Base-by-base conservation (phyloP, 1,140 invertebrate species). In the Pseudomyrmex sp. region DNA sequence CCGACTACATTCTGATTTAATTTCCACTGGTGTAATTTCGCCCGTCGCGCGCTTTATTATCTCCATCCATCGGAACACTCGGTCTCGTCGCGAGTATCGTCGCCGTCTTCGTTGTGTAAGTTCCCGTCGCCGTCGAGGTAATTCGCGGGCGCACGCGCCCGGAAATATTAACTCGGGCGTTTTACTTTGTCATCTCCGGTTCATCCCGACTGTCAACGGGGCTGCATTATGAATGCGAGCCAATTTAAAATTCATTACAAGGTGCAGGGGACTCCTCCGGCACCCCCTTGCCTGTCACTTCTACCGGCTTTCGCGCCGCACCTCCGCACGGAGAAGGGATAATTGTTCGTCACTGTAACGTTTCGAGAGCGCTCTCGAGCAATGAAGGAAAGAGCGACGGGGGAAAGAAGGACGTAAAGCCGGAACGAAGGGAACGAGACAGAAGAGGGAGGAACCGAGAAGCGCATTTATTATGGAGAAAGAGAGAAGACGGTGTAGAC, bases 181-280 rank as follows among this genome's bases (percentile, higher is more conserved):
- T 93, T 93, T 90, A 93, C 92, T 91, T 90, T 93, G 92, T 93
- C 93, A 93, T 94, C 92, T 91, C 91, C 90, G 90, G 88, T 89
- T 93, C 90, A 91, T 93, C 91, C 87, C 76, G 84, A 85, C 89
- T 90, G 89, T 92, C 91, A 90, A 91, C 91, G 89, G 80, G 73
- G 68, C 83, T 91, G 87, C 85, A 93, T 94, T 93, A 94, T 93
- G 90, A 94, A 94, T 93, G 92, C 82, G 76, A 91, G 92, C 91
- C 91, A 94, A 94, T 94, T 94, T 93, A 93, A 94, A 94, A 94
- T 94, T 94, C 93, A 94, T 94, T 94, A 94, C 90, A 89, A 91
- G 86, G 82, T 85, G 90, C 66, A 79, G 72, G 59, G 44, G 61
- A 26, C 15, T 59, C 76, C 83, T 79, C 75, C 62, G 66, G 75